phyloP scores from a whole-genome alignment of 2,113 vertebrate species.

The Pteropus alecto region DNA sequence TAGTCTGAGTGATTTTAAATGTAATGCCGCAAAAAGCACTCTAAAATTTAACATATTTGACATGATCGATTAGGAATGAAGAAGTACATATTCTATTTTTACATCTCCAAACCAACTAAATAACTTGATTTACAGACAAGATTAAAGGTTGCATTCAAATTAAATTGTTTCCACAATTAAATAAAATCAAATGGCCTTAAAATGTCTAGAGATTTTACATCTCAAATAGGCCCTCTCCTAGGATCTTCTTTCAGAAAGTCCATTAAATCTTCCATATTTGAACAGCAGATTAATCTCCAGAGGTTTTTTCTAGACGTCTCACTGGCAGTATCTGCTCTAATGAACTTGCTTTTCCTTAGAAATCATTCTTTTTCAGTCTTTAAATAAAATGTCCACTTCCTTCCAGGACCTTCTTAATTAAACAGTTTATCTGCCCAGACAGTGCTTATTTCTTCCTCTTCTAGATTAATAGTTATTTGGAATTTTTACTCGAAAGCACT shows the following conservation, averaged over 20 bases:
- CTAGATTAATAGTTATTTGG: background rate
- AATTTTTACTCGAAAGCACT: background rate
- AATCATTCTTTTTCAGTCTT: slow-evolving; percentile 8
- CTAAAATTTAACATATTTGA: background rate
- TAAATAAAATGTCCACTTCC: slow-evolving; percentile 5
- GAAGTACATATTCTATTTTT: background rate
- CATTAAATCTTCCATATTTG: background rate
- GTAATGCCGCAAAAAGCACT: background rate
- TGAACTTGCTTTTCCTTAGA: background rate
- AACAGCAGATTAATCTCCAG: background rate
- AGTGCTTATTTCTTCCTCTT: background rate
- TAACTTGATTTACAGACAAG: background rate
- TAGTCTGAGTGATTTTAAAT: background rate
- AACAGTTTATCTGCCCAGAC: background rate
- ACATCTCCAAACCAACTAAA: background rate
- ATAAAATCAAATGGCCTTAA: background rate
- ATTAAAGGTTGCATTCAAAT: slow-evolving; percentile 4
- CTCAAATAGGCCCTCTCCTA: background rate
- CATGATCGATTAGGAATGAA: background rate
- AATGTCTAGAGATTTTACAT: background rate
- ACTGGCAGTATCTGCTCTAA: background rate
- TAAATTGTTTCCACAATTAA: background rate
- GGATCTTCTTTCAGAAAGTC: background rate
- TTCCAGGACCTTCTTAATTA: background rate
- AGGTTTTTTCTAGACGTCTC: background rate